A percentile compares a stretch with the other conserved stretches of the same genome.
Conservation (phyloP, 2,888 invertebrate species). For the Chelonus formosanus region DNA sequence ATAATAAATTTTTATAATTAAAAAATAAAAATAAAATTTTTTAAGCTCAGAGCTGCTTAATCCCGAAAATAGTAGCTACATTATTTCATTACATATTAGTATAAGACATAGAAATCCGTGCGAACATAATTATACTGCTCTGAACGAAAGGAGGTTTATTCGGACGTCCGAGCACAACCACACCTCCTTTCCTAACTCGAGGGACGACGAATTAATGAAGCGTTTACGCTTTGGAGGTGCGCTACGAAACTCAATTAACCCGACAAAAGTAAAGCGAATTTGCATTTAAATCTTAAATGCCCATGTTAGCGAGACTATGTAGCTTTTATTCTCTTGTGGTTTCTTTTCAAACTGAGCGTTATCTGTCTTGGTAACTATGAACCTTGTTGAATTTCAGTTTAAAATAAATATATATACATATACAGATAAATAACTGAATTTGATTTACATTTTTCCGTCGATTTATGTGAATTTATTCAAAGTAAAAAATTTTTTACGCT, state of each 20-base stretch:
- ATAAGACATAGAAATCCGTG: slow-evolving; percentile 32
- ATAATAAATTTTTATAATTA: too few relatives aligned
- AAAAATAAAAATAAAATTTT: too few relatives aligned
- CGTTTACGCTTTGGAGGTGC: slow-evolving; percentile 40
- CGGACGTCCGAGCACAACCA: slow-evolving; percentile 16
- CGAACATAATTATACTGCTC: slow-evolving; percentile 39
- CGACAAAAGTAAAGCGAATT: slow-evolving; percentile 48
- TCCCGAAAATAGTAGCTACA: too few relatives aligned
- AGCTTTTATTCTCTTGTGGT: neutral
- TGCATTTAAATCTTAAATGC: slow-evolving; percentile 51
- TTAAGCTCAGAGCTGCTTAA: too few relatives aligned
- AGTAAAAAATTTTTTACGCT: slow-evolving; percentile 34
- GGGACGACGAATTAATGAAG: slow-evolving; percentile 40
- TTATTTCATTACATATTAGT: neutral
- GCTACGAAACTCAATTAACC: slow-evolving; percentile 51
- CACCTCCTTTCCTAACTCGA: slow-evolving; percentile 8
- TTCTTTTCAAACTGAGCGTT: neutral
- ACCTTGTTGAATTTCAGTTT: too few relatives aligned
- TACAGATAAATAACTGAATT: too few relatives aligned
- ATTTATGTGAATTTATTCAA: too few relatives aligned
- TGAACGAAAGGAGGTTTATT: slow-evolving; percentile 34
- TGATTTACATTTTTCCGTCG: too few relatives aligned
- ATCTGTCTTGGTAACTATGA: neutral
- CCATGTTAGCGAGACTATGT: slow-evolving; percentile 33
- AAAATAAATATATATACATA: too few relatives aligned